Evolutionary conservation across 1,140 invertebrate species (phyloP).

Genomic region (Orius insidiosus): DNA sequence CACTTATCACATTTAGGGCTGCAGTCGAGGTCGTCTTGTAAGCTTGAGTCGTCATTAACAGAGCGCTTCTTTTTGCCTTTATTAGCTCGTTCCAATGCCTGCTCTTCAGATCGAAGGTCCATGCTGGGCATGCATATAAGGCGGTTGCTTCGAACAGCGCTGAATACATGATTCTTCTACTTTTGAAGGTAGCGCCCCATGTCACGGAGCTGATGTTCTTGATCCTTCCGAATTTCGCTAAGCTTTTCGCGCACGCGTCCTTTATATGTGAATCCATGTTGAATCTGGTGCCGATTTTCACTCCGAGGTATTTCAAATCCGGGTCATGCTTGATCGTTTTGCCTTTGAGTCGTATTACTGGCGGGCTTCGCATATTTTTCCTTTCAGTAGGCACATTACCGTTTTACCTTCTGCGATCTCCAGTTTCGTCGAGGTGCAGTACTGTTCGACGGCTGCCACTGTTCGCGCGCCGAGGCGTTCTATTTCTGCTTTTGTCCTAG

Average conservation of each 20-base stretch:
- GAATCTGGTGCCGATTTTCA: slow-evolving; percentile 4
- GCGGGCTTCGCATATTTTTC: slow-evolving; percentile 4
- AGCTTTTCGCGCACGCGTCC: slow-evolving; percentile 3
- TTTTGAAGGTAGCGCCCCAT: slow-evolving; percentile 1
- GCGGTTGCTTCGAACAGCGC: slow-evolving; percentile 18
- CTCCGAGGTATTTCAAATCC: slow-evolving; percentile 4
- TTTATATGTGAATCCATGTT: slow-evolving; percentile 2
- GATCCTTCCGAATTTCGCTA: not conserved
- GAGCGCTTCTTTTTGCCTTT: slow-evolving; percentile 16
- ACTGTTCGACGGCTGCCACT: not conserved
- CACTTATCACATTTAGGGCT: slow-evolving; percentile 16
- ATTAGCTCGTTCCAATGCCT: slow-evolving; percentile 14
- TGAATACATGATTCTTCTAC: slow-evolving; percentile 17
- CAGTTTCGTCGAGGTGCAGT: not conserved
- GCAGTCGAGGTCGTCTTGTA: slow-evolving; percentile 18
- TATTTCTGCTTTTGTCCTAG: not conserved
- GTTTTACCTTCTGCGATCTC: slow-evolving; percentile 16
- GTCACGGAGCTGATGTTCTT: slow-evolving; percentile 10
- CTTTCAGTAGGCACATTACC: slow-evolving; percentile 16
- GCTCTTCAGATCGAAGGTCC: slow-evolving; percentile 14
- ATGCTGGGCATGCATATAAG: slow-evolving; percentile 20
- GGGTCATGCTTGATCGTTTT: not conserved
- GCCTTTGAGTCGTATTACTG: not conserved
- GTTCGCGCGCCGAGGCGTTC: slow-evolving; percentile 3
- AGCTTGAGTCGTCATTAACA: slow-evolving; percentile 13